phyloP scores from a whole-genome alignment of 2,113 vertebrate genomes.

The Prunella fulvescens region DNA sequence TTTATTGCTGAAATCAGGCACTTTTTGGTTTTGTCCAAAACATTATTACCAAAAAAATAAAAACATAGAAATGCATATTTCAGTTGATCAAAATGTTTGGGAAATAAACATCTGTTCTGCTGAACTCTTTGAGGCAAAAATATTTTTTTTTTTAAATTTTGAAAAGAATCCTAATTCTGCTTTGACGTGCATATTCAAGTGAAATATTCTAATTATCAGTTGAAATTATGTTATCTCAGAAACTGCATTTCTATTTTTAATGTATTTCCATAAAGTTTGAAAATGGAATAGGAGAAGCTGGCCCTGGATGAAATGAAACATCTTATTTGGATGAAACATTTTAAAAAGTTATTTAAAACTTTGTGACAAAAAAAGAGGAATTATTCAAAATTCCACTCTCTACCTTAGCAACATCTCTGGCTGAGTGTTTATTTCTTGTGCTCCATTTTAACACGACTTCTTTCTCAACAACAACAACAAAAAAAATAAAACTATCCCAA shows the following conservation, averaged over 20 bases:
- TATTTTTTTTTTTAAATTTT: background rate
- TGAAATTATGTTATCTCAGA: background rate
- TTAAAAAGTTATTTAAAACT: background rate
- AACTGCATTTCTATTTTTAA: background rate
- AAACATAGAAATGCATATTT: background rate
- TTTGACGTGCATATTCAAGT: background rate
- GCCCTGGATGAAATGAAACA: background rate
- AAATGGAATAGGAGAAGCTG: background rate
- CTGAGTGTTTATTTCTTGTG: accelerated
- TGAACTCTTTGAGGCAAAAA: background rate
- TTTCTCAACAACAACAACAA: no score
- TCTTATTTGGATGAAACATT: background rate
- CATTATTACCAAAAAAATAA: background rate
- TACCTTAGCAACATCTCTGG: background rate
- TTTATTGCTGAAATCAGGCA: background rate
- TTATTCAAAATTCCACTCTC: background rate
- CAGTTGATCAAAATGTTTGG: background rate
- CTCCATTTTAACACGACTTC: background rate
- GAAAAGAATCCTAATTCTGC: background rate
- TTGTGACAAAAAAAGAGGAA: background rate
- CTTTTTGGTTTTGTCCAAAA: background rate
- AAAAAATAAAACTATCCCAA: no score
- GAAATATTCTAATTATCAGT: background rate
- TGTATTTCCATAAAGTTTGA: background rate
- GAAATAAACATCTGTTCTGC: background rate